These are phyloP conservation scores for Cyanistes caeruleus DNA, from an alignment of 2,113 vertebrate genomes.

Conservation along the genomic window DNA sequence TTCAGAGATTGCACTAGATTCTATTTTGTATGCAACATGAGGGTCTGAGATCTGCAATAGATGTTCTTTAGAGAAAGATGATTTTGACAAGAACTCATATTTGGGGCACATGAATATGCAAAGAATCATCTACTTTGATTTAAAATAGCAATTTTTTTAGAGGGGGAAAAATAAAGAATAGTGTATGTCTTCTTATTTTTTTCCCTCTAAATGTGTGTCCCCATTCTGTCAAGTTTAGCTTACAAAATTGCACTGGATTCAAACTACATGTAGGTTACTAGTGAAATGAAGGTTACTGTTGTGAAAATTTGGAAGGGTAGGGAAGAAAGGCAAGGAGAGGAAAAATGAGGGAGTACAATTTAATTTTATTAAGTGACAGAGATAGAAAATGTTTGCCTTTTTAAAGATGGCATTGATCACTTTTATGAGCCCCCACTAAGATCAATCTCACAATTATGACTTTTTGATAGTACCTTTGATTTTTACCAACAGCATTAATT, in stretches of 20 bases:
- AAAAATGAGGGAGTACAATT: neutral
- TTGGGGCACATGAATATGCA: neutral
- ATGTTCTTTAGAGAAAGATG: neutral
- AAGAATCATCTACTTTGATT: neutral
- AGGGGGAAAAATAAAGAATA: neutral
- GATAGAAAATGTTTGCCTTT: neutral
- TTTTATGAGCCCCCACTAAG: neutral
- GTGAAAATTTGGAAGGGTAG: neutral
- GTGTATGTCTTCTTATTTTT: neutral
- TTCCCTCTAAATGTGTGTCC: neutral
- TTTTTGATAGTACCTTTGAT: neutral
- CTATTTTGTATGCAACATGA: neutral
- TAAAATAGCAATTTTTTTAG: neutral
- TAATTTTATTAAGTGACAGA: neutral
- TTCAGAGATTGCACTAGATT: neutral
- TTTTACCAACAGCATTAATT: neutral
- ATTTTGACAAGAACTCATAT: neutral
- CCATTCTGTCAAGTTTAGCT: slow-evolving; percentile 3
- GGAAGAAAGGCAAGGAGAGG: neutral
- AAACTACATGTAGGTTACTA: neutral
- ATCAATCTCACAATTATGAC: neutral
- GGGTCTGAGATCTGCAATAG: neutral
- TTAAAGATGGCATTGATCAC: neutral
- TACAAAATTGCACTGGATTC: neutral
- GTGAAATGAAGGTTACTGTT: neutral